Evolutionary conservation across 1,140 invertebrate species (phyloP), one percentile per base, ranked within the genome.

Genomic region (Pogonomyrmex barbatus): DNA sequence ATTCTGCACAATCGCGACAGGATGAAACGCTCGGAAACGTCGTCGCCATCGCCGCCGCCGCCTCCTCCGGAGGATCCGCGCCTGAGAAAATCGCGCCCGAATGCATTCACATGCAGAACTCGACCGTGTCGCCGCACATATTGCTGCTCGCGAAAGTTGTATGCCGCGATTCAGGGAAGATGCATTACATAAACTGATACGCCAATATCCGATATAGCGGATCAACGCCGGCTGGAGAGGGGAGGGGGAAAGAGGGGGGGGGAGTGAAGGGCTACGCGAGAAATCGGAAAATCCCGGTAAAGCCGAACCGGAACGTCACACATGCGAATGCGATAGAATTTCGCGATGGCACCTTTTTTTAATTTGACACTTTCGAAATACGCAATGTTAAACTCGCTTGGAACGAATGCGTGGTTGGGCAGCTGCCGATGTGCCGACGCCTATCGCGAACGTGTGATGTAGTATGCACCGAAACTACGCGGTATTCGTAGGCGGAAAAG

Each of bases 181-280:
- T 62, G 79, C 56, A 83, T 83, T 83, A 83, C 68, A 60, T 83
- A 83, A 83, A 83, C 79, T 75, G 79, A 83, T 83, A 83, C 79
- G 79, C 68, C 54, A 83, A 83, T 83, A 83, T 9, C 42, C 24
- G 24, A n/a, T n/a, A n/a, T n/a, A n/a, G 54, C 2, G 33, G 42
- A 83, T 82, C 42, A 36, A 5, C 14, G n/a, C n/a, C n/a, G 30
- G 30, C 2, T n/a, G 14, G 12, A 45, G 4, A 45, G 10, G 9
- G 56, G 10, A 24, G 9, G 24, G 24, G 3, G 9, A 58, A 14
- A 24, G n/a, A 5, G 39, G 24, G 24, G 24, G 24, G 24, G 24
- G 24, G 24, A 24, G 24, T 24, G 24, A 24, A 4, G n/a, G 71
- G 39, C 24, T 14, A 30, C 3, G 24, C 24, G 65, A 36, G 50